These are phyloP conservation scores for Aleiodes testaceus DNA, from an alignment of 2,888 invertebrate genomes.

Conservation along the genomic window DNA sequence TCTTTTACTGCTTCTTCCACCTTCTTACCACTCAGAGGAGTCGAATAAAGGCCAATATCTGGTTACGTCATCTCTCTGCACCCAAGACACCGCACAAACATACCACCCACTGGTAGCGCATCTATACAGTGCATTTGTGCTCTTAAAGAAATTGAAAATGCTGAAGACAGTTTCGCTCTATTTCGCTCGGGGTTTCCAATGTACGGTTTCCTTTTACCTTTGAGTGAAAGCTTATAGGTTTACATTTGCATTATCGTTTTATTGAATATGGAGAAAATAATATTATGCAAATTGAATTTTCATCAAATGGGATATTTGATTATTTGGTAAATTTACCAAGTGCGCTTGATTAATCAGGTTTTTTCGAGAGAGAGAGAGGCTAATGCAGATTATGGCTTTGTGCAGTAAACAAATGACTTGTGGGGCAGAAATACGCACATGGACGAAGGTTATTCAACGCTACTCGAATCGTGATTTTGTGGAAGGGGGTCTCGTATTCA, in stretches of 20 bases:
- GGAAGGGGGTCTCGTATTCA: slow-evolving; percentile 4
- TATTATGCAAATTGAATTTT: neutral
- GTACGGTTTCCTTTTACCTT: slow-evolving; percentile 12
- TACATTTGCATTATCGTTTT: slow-evolving; percentile 31
- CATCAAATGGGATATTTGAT: too few species aligned
- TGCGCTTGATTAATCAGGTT: too few species aligned
- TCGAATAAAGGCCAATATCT: slow-evolving; percentile 40
- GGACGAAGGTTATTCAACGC: neutral
- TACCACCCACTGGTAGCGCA: slow-evolving; percentile 4
- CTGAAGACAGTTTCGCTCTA: slow-evolving; percentile 35
- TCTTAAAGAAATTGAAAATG: slow-evolving; percentile 49
- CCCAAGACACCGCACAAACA: slow-evolving; percentile 17
- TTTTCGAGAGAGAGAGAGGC: too few species aligned
- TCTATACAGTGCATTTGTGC: slow-evolving; percentile 36
- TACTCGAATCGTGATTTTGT: neutral
- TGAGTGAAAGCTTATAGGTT: slow-evolving; percentile 13
- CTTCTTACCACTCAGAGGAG: slow-evolving; percentile 9
- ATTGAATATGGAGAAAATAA: slow-evolving; percentile 7
- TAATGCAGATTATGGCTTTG: too few species aligned
- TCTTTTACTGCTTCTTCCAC: slow-evolving; percentile 20
- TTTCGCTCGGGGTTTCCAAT: slow-evolving; percentile 30
- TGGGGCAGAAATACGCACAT: too few species aligned
- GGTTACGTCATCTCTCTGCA: slow-evolving; percentile 37
- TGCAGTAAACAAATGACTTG: too few species aligned
- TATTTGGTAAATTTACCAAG: too few species aligned